Percentiles rank a stretch among this genome's conserved stretches.
These are phyloP conservation scores for Crotalus helleri DNA, from an alignment of 2,113 vertebrate genomes.

Conservation along the genomic window DNA sequence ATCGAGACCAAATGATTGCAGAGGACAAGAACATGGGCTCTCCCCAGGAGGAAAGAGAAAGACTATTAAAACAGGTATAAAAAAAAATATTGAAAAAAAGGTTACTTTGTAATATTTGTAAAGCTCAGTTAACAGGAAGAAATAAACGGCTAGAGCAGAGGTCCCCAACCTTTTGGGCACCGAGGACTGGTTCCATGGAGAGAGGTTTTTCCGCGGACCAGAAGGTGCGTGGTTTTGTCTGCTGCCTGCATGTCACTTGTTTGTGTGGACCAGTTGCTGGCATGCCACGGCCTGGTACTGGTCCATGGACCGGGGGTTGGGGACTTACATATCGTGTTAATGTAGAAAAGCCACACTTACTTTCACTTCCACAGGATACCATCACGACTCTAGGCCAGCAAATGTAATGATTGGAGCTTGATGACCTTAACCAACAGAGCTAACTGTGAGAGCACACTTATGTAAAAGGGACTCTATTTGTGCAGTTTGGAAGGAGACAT, in stretches of 20 bases:
- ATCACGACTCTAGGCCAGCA: not conserved
- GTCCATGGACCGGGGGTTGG: too few relatives aligned
- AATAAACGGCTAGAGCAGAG: not conserved
- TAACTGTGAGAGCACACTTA: not conserved
- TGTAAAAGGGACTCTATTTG: not conserved
- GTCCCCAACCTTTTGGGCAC: too few relatives aligned
- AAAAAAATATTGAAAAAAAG: constrained; percentile 14
- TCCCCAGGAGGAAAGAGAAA: constrained; percentile 87
- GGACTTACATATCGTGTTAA: not conserved
- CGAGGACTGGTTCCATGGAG: too few relatives aligned
- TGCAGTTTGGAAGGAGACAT: not conserved
- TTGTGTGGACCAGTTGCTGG: too few relatives aligned
- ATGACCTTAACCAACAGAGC: not conserved
- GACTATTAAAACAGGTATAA: constrained; percentile 84
- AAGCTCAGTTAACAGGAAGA: not conserved
- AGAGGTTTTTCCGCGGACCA: too few relatives aligned
- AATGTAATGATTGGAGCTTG: not conserved
- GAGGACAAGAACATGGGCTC: constrained; percentile 86
- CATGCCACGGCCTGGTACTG: too few relatives aligned
- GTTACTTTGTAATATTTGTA: not conserved
- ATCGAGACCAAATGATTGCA: constrained; percentile 79
- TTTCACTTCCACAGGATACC: not conserved
- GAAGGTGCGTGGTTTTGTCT: too few relatives aligned
- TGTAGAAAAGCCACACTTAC: not conserved
- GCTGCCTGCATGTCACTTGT: too few relatives aligned